A percentile compares a stretch with the other conserved stretches of the same genome.
Evolutionary conservation across 2,113 vertebrate genomes (phyloP).

Genomic region (Boulengeromyrus knoepffleri): DNA sequence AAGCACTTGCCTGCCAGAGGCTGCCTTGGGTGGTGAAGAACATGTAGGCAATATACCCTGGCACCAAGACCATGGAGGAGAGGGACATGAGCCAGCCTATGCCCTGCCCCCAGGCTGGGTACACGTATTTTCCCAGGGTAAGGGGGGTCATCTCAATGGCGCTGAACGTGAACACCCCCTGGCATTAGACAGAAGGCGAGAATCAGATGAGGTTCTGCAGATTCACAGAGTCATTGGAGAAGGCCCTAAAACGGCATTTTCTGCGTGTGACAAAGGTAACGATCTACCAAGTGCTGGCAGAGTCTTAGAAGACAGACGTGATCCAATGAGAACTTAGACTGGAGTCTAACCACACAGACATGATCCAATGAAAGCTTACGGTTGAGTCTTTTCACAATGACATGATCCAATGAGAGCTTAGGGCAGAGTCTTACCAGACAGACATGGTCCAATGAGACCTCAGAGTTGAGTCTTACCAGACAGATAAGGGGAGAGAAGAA

Average conservation of each 20-base stretch:
- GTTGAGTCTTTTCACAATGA: neutral
- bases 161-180: constrained; percentile 80
- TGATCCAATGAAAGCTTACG: neutral
- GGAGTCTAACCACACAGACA: constrained; percentile 70
- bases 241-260: neutral
- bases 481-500: constrained; percentile 78
- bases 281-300: neutral
- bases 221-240: no score
- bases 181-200: constrained; percentile 13
- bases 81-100: constrained; percentile 80
- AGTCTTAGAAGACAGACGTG: neutral
- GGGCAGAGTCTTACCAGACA: neutral
- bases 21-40: constrained; percentile 67
- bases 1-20: constrained; percentile 52
- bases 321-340: neutral
- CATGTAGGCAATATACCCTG: constrained; percentile 72
- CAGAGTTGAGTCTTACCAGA: constrained; percentile 57
- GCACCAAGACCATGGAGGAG: constrained; percentile 81
- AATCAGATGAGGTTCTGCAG: neutral
- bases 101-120: constrained; percentile 76
- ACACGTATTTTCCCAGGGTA: constrained; percentile 73
- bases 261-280: neutral
- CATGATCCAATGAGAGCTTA: neutral
- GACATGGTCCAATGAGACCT: neutral
- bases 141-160: constrained; percentile 83